phyloP scores from a whole-genome alignment of 2,797 vertebrate species.

The Danio tinwini region DNA sequence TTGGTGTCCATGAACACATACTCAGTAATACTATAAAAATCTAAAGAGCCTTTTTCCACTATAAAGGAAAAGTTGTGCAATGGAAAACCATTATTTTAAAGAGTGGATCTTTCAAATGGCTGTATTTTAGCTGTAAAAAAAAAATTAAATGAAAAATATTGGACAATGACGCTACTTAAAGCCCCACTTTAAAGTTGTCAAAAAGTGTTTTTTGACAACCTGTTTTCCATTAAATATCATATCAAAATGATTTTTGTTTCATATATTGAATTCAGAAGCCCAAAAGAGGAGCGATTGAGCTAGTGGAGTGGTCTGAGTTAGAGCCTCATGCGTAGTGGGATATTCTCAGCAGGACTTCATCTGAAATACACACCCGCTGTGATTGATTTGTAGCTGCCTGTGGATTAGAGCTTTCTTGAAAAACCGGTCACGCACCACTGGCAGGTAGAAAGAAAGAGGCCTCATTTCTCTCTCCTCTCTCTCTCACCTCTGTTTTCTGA shows the following conservation, averaged over 20 bases:
- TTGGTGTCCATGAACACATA: too few relatives aligned
- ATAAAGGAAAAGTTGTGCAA: too few relatives aligned
- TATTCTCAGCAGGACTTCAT: conserved; percentile 28
- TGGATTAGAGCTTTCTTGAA: conserved; percentile 59
- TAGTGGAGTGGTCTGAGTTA: conserved; percentile 10
- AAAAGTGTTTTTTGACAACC: neutral
- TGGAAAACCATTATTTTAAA: too few relatives aligned
- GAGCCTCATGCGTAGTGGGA: neutral
- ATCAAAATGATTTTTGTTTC: conserved; percentile 6
- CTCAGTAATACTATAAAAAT: too few relatives aligned
- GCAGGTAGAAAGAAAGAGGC: conserved; percentile 34
- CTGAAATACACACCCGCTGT: conserved; percentile 59
- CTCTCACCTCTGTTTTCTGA: conserved; percentile 22
- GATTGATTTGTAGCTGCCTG: conserved; percentile 57
- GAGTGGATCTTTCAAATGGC: neutral
- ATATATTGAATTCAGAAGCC: neutral
- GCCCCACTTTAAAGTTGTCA: conserved; percentile 10
- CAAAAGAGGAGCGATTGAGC: neutral
- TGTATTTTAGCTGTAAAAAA: neutral
- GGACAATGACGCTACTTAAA: neutral
- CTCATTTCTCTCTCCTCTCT: conserved; percentile 56
- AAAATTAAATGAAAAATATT: neutral
- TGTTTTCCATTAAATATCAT: neutral
- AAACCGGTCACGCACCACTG: conserved; percentile 52
- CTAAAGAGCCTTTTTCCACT: too few relatives aligned